Evolutionary conservation across 2,888 invertebrate species (phyloP).

Genomic region (Pollenia griseotomentosa): DNA sequence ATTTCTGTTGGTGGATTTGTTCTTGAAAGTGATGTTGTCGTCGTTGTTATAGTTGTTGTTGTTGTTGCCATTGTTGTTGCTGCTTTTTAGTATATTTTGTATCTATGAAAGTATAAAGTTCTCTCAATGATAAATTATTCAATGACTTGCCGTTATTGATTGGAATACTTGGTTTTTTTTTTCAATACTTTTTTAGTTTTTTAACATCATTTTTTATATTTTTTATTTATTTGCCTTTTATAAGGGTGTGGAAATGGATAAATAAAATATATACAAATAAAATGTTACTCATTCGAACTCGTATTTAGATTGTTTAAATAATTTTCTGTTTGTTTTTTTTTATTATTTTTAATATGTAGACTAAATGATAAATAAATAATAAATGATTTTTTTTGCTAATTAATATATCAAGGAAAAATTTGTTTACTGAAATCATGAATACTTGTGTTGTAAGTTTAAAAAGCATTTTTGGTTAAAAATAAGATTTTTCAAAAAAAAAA

Average conservation of each 20-base stretch:
- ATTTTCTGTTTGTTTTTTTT: constrained; percentile 26
- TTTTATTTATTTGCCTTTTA: constrained; percentile 41
- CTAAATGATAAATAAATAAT: no score
- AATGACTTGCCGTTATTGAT: constrained; percentile 73
- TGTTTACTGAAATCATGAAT: constrained; percentile 10
- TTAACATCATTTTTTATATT: constrained; percentile 55
- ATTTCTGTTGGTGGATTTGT: constrained; percentile 61
- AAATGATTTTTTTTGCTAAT: not conserved
- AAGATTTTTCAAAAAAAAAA: no score
- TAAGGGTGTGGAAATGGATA: constrained; percentile 59
- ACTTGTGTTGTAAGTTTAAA: no score
- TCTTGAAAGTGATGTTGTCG: constrained; percentile 66
- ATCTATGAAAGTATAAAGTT: constrained; percentile 42
- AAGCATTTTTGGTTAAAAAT: no score
- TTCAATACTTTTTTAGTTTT: constrained; percentile 44
- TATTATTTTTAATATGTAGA: not conserved
- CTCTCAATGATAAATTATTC: constrained; percentile 73
- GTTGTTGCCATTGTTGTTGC: constrained; percentile 42
- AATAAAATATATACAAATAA: constrained; percentile 21
- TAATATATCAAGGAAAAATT: constrained; percentile 6
- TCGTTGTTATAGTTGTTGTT: constrained; percentile 38
- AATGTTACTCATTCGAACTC: constrained; percentile 29
- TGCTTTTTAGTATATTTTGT: constrained; percentile 35
- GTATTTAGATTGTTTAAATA: constrained; percentile 48
- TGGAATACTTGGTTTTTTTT: constrained; percentile 56